A percentile compares a stretch with the other conserved stretches of the same genome.
Conservation (phyloP, 1,140 invertebrate species). For the Drosophila albomicans region DNA sequence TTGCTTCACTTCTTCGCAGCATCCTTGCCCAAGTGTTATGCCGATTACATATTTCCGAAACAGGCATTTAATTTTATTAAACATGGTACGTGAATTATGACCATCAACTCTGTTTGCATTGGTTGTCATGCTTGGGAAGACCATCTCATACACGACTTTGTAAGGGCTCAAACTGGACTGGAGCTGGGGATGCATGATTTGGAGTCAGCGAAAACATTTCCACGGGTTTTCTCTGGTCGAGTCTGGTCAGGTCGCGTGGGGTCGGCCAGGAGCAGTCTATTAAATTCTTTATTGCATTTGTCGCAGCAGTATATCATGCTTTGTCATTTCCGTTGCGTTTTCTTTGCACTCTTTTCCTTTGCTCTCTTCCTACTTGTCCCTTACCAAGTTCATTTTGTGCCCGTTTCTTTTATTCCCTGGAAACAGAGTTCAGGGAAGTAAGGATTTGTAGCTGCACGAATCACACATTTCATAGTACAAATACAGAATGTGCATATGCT, state of each 20-base stretch:
- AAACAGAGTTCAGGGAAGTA: constrained; percentile 9
- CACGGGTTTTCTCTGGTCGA: constrained; percentile 30
- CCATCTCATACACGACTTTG: constrained; percentile 10
- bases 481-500: constrained; percentile 44
- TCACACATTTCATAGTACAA: background rate
- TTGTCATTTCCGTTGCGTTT: constrained; percentile 83
- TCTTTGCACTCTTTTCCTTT: constrained; percentile 65
- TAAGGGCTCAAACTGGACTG: constrained; percentile 30
- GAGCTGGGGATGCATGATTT: background rate
- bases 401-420: constrained; percentile 63
- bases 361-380: background rate
- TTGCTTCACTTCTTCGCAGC: no score
- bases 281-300: constrained; percentile 84
- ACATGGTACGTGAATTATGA: constrained; percentile 82
- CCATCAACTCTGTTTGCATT: constrained; percentile 61
- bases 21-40: constrained; percentile 63
- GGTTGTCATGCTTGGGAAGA: constrained; percentile 49
- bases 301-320: constrained; percentile 82
- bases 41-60: constrained; percentile 80
- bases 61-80: constrained; percentile 83
- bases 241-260: constrained; percentile 7
- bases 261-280: constrained; percentile 78
- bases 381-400: constrained; percentile 32
- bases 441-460: background rate
- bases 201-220: constrained; percentile 70